phyloP scores from a whole-genome alignment of 2,888 invertebrate species.

The Apantesis nais region DNA sequence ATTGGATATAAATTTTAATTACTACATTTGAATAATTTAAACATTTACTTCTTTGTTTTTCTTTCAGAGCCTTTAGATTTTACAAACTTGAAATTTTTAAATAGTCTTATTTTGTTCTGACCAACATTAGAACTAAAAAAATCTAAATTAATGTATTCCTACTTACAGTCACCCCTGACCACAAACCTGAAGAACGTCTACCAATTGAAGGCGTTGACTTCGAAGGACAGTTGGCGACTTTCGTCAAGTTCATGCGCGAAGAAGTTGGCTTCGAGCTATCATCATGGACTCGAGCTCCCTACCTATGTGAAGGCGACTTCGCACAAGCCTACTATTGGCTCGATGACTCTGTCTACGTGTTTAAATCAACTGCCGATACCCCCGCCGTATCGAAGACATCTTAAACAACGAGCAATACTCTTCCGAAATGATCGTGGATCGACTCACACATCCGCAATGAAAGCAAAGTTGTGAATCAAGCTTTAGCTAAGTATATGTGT shows the following conservation, averaged over 20 bases:
- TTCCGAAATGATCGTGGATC: background rate
- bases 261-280: slow-evolving; percentile 92
- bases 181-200: slow-evolving; percentile 89
- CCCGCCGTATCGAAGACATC: background rate
- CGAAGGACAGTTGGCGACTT: slow-evolving; percentile 92
- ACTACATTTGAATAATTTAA: too few relatives aligned
- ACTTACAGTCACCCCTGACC: slow-evolving; percentile 86
- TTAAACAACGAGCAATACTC: slow-evolving; percentile 12
- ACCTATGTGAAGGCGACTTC: slow-evolving; percentile 98
- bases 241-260: slow-evolving; percentile 86
- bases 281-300: slow-evolving; percentile 96
- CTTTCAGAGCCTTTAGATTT: too few relatives aligned
- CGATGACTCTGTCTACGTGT: slow-evolving; percentile 92
- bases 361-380: slow-evolving; percentile 22
- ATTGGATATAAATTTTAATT: too few relatives aligned
- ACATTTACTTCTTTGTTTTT: too few relatives aligned
- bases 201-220: slow-evolving; percentile 88
- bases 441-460: slow-evolving; percentile 3
- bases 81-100: background rate
- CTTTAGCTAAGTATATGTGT: slow-evolving; percentile 19
- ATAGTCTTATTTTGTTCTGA: background rate
- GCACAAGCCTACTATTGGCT: slow-evolving; percentile 96
- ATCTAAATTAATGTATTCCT: background rate
- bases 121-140: background rate
- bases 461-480: slow-evolving; percentile 22